Evolutionary conservation across 53 echinoderm and acorn worm species (phyloP), one percentile per base, ranked within the genome.

Genomic region (Luidia sarsii): DNA sequence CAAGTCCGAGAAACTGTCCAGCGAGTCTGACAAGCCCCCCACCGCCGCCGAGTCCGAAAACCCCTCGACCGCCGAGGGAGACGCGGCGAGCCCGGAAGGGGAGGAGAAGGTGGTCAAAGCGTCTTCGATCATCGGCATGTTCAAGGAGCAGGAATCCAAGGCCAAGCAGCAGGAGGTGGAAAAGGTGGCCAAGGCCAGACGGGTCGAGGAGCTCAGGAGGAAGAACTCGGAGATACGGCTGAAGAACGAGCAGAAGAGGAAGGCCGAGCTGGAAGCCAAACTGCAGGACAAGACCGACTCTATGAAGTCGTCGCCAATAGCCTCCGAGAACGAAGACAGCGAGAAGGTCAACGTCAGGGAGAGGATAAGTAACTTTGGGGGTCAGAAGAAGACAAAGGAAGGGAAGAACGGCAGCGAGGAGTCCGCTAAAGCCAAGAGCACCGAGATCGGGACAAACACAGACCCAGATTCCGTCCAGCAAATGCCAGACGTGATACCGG

Each of bases 311-410:
- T 67, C 82, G 18, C 60, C 59, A 23, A 33, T 62, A 36, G 57
- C 67, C 7, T 46, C 63, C 18, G 77, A 77, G 25, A 61, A 48
- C 20, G 77, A 77, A 4, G 77, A 77, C 37, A 37, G 15, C 48
- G 77, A 64, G 39, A 71, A 63, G 51, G 7, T 63, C 49, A 71
- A 71, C 28, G 39, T 84, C 19, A 84, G 39, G 48, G 84, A 84
- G 20, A 84, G 84, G 60, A 84, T 84, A 22, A 84, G 73, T 36
- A 72, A 33, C 31, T 84, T 84, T 48, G 84, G 64, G 24, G 51
- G 21, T 9, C 64, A 71, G 38, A 35, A 49, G 13, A 64, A 43
- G 43, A 56, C 57, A 9, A 60, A 61, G 27, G 59, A 57, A 9
- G 33, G 48, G 0, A 28, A 59, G 48, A 33, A 60, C 19, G 60